Evolutionary conservation across 2,888 invertebrate species (phyloP).

Genomic region (Pammene fasciana): DNA sequence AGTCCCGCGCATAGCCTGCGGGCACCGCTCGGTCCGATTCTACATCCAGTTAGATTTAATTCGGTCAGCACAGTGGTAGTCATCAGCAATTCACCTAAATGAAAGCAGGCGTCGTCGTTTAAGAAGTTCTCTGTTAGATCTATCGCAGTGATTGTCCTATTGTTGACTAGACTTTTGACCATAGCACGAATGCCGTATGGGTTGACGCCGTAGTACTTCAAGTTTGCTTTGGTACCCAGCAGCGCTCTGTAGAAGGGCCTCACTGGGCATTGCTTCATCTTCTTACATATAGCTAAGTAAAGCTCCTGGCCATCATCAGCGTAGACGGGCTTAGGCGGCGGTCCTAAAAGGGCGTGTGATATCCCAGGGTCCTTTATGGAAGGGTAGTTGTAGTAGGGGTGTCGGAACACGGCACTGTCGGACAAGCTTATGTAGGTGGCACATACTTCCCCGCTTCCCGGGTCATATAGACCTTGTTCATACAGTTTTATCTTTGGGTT

Average conservation of each 20-base stretch:
- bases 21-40: slow-evolving; percentile 60
- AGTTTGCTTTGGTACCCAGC: slow-evolving; percentile 57
- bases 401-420: slow-evolving; percentile 60
- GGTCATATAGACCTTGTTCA: slow-evolving; percentile 56
- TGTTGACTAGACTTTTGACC: slow-evolving; percentile 60
- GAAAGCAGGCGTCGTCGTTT: slow-evolving; percentile 63
- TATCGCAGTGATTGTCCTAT: slow-evolving; percentile 58
- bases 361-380: slow-evolving; percentile 68
- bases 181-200: slow-evolving; percentile 64
- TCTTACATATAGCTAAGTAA: slow-evolving; percentile 63
- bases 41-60: slow-evolving; percentile 65
- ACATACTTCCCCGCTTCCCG: slow-evolving; percentile 67
- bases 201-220: slow-evolving; percentile 66
- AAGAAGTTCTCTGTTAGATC: slow-evolving; percentile 68
- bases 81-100: slow-evolving; percentile 65
- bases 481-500: slow-evolving; percentile 55
- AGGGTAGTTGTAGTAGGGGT: slow-evolving; percentile 68
- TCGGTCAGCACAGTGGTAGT: slow-evolving; percentile 57
- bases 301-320: slow-evolving; percentile 66
- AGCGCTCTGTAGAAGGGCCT: slow-evolving; percentile 58
- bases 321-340: slow-evolving; percentile 53
- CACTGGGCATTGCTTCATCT: slow-evolving; percentile 63
- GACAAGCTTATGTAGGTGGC: slow-evolving; percentile 61
- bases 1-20: slow-evolving; percentile 54
- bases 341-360: slow-evolving; percentile 55